Evolutionary conservation across 2,797 vertebrate species (phyloP).

Genomic region (Taeniopygia guttata): DNA sequence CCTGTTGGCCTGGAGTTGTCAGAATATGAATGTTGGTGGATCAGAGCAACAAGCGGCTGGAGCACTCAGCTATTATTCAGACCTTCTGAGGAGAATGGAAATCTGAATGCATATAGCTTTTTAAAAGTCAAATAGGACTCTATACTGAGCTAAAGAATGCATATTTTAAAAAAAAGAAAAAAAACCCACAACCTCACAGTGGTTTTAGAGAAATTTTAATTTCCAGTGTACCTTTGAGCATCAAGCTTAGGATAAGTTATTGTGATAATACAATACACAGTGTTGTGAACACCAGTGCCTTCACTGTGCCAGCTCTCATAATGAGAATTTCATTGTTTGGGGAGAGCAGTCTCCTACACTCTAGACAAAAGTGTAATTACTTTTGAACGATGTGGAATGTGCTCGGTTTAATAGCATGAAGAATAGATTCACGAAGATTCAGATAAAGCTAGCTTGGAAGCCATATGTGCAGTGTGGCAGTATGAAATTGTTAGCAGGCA

Average conservation of each 20-base stretch:
- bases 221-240: constrained; percentile 71
- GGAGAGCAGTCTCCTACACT: constrained; percentile 71
- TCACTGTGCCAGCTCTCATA: constrained; percentile 76
- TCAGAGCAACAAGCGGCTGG: not conserved
- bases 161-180: constrained; percentile 1
- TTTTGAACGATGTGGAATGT: constrained; percentile 77
- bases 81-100: constrained; percentile 46
- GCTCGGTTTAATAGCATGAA: constrained; percentile 73
- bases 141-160: constrained; percentile 56
- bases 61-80: constrained; percentile 37
- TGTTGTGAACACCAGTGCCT: constrained; percentile 67
- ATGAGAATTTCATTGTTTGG: constrained; percentile 79
- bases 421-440: constrained; percentile 78
- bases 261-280: constrained; percentile 63
- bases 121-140: constrained; percentile 68
- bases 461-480: constrained; percentile 72
- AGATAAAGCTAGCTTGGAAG: constrained; percentile 75
- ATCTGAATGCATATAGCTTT: constrained; percentile 52
- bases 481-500: constrained; percentile 70
- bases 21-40: not conserved
- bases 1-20: constrained; percentile 15
- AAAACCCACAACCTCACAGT: not conserved
- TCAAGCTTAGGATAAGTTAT: constrained; percentile 68
- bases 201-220: constrained; percentile 68
- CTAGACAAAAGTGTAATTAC: constrained; percentile 81